A percentile compares a stretch with the other conserved stretches of the same genome.
phyloP scores from a whole-genome alignment of 1,140 invertebrate species.

The Drosophila nigrodunni region DNA sequence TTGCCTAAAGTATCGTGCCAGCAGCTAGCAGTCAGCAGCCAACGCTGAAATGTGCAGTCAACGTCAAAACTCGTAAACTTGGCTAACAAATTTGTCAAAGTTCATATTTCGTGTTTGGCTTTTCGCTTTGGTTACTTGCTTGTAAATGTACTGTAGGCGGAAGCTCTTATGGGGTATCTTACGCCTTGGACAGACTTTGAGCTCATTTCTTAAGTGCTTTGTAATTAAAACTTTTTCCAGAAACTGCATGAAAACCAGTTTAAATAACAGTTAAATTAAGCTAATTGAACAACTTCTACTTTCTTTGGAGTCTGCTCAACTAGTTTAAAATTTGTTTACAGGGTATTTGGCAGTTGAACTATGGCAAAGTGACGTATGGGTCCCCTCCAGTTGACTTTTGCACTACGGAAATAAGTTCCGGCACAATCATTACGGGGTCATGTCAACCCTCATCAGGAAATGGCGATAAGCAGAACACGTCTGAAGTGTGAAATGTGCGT shows the following conservation, averaged over 20 bases:
- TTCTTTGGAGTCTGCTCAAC: background rate
- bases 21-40: background rate
- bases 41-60: constrained; percentile 26
- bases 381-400: constrained; percentile 1
- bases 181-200: too few species aligned
- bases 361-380: background rate
- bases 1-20: constrained; percentile 15
- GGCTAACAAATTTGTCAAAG: constrained; percentile 31
- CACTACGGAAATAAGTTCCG: background rate
- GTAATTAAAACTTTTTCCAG: background rate
- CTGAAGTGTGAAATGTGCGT: constrained; percentile 14
- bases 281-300: too few species aligned
- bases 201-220: too few species aligned
- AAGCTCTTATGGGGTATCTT: background rate
- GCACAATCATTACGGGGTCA: background rate
- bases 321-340: background rate
- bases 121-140: background rate
- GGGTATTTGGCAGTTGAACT: constrained; percentile 8
- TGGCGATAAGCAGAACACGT: constrained; percentile 17
- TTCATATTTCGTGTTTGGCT: constrained; percentile 14
- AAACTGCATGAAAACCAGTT: background rate
- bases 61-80: constrained; percentile 31
- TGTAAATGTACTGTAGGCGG: background rate
- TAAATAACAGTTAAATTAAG: too few species aligned
- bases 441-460: constrained; percentile 28